phyloP scores from a whole-genome alignment of 2,888 invertebrate genomes.

The Leucania comma region DNA sequence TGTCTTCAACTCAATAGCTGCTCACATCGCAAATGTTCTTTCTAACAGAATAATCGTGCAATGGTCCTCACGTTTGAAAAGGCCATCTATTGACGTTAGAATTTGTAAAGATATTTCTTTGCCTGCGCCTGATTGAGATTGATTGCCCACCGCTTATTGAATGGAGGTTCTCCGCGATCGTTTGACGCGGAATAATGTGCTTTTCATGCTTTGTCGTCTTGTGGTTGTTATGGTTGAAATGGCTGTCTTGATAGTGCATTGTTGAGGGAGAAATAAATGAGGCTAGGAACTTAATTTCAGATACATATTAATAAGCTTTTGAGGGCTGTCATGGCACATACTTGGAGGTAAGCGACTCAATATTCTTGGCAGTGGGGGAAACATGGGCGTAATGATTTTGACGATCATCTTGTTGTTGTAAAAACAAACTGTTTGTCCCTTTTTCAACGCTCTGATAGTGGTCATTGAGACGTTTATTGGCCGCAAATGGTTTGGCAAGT shows the following conservation, averaged over 20 bases:
- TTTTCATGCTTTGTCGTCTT: constrained; percentile 57
- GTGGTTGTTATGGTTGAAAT: constrained; percentile 15
- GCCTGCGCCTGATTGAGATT: constrained; percentile 80
- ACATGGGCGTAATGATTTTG: too few species aligned
- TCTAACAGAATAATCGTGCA: constrained; percentile 35
- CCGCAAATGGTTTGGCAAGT: too few species aligned
- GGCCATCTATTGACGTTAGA: constrained; percentile 61
- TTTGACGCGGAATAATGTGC: constrained; percentile 69
- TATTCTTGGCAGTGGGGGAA: not conserved
- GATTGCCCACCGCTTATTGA: constrained; percentile 74
- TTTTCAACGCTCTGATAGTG: too few species aligned
- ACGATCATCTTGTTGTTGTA: too few species aligned
- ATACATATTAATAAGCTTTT: not conserved
- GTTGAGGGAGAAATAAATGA: constrained; percentile 8
- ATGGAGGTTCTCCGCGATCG: constrained; percentile 63
- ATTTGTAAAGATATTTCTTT: constrained; percentile 71
- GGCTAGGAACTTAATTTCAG: not conserved
- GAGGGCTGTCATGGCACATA: not conserved
- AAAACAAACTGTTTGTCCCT: too few species aligned
- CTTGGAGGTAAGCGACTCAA: not conserved
- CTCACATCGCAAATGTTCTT: constrained; percentile 14
- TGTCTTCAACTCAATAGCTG: not conserved
- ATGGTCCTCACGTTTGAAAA: constrained; percentile 35
- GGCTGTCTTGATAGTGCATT: constrained; percentile 25
- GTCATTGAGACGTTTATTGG: too few species aligned